phyloP scores from a whole-genome alignment of 92 coral and sea anemone species.

The Actinernus sp. region DNA sequence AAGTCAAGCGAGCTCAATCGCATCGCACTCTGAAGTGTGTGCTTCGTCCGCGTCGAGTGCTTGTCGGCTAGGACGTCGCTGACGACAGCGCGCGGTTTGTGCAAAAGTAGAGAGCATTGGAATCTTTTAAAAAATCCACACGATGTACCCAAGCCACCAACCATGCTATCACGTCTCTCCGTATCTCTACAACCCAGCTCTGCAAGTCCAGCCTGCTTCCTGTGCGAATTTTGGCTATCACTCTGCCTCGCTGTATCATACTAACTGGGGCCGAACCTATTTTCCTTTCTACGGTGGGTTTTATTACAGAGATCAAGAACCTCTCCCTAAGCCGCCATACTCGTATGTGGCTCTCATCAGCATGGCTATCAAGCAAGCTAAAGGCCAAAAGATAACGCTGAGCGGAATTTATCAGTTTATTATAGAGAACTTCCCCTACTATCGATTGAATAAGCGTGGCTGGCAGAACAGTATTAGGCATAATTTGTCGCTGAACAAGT shows the following conservation, averaged over 20 bases:
- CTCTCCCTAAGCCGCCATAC: conserved; percentile 97
- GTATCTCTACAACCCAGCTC: conserved; percentile 44
- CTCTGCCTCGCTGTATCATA: conserved; percentile 6
- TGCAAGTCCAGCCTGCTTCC: conserved; percentile 11
- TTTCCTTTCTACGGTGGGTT: conserved; percentile 16
- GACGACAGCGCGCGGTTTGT: no score
- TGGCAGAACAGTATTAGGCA: conserved; percentile 99
- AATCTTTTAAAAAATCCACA: no score
- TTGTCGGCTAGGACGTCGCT: no score
- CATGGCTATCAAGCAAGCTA: conserved; percentile 97
- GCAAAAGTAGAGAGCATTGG: no score
- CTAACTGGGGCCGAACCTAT: conserved; percentile 5
- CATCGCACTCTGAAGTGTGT: no score
- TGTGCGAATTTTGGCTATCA: conserved; percentile 18
- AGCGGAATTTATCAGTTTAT: conserved; percentile 98
- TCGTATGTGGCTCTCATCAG: conserved; percentile 95
- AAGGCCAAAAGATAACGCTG: conserved; percentile 83
- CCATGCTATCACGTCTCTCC: conserved; percentile 38
- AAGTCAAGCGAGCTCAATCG: no score
- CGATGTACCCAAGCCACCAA: conserved; percentile 61
- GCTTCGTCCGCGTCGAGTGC: no score
- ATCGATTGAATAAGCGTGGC: conserved; percentile 94
- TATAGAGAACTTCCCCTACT: conserved; percentile 97
- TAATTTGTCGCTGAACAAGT: conserved; percentile 92
- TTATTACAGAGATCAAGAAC: conserved; percentile 32